Base-by-base conservation (phyloP, 2,888 invertebrate species). In the Gibbula magus region DNA sequence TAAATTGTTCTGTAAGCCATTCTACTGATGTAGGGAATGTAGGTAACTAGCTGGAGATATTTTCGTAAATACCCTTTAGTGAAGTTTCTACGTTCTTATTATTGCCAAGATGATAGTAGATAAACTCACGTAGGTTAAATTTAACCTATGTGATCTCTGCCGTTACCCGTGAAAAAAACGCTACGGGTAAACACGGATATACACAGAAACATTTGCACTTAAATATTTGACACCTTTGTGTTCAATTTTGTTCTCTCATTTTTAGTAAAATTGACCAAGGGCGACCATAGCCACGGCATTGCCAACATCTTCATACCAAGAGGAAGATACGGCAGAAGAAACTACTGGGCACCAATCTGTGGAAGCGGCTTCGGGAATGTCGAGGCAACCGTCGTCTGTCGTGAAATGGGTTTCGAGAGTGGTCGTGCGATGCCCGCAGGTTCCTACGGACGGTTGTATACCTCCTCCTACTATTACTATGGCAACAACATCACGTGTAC, bases 241-340 rank as follows among this genome's bases (percentile, higher is more conserved):
- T 35, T 35, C 3, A 35, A 10, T 45, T 8, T 10, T 18, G 39
- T 51, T 77, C n/a, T 10, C 39, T 35, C 13, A 18, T 22, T 81
- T 82, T 39, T 82, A 89, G 88, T 88, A 3, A 81, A 87, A 53
- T 77, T 88, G 51, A 85, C 85, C 5, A 81, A 84, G 51, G 88
- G 88, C 70, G 86, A 87, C 56, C 86, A 87, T 79, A 86, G 87
- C 20, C 85, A 88, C 66, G 89, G 89, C 25, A 86, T 88, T n/a
- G 86, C 89, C 0, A 85, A 86, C 70, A 83, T 90, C 1, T 84
- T 29, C 83, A 86, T 1, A 81, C 85, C 77, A 81, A 86, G 3
- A 83, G 84, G 85, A 78, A 79, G 22, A 83, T 78, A 87, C 67
- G 85, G 84, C 25, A 61, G 77, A 45, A 45, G 45, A 45, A 45